Evolutionary conservation across 2,888 invertebrate genomes (phyloP).

Genomic region (Lissocephala sabroskyi): DNA sequence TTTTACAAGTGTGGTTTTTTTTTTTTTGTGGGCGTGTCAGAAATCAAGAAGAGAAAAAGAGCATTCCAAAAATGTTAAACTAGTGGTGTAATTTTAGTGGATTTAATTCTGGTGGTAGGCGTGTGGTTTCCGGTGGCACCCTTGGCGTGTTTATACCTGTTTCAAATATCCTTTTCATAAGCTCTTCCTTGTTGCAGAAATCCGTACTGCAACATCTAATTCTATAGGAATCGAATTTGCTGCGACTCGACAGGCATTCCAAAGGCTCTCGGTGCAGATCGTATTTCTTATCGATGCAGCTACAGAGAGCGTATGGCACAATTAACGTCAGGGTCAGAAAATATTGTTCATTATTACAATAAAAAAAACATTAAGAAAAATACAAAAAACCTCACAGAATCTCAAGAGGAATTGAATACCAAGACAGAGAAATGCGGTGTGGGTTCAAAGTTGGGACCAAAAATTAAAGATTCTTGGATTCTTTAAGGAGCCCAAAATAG

Average conservation of each 20-base stretch:
- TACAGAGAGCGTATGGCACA: too few relatives aligned
- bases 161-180: conserved; percentile 69
- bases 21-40: background rate
- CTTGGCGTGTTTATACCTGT: conserved; percentile 58
- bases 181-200: conserved; percentile 73
- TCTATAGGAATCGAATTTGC: conserved; percentile 70
- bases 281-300: conserved; percentile 71
- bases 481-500: too few relatives aligned
- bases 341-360: too few relatives aligned
- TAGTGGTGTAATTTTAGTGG: conserved; percentile 22
- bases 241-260: conserved; percentile 71
- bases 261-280: conserved; percentile 71
- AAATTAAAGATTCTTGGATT: too few relatives aligned
- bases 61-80: conserved; percentile 6
- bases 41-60: conserved; percentile 1
- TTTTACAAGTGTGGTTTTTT: conserved; percentile 8
- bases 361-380: too few relatives aligned
- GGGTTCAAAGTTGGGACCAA: too few relatives aligned
- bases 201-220: conserved; percentile 72
- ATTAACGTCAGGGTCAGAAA: too few relatives aligned
- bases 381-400: too few relatives aligned
- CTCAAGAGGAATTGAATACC: too few relatives aligned
- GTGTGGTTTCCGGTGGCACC: conserved; percentile 17
- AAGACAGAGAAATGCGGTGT: too few relatives aligned
- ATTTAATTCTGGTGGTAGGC: too few relatives aligned